Evolutionary conservation across 2,888 invertebrate species (phyloP).

Genomic region (Gari tellinella): DNA sequence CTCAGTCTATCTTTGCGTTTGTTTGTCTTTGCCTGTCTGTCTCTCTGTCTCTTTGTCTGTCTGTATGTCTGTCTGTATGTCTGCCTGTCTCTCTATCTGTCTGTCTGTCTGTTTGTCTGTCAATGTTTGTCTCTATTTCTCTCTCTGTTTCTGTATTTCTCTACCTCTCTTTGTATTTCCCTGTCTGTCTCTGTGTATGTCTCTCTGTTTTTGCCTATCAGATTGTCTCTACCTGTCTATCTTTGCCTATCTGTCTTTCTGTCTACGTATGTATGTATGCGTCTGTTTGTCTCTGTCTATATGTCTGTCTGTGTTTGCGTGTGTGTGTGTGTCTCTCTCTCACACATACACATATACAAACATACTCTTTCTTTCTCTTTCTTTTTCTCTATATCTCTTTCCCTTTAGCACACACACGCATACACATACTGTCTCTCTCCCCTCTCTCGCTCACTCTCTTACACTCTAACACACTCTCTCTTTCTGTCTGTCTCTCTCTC

Average conservation of each 20-base stretch:
- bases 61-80: background rate
- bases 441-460: background rate
- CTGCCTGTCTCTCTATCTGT: background rate
- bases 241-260: background rate
- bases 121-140: background rate
- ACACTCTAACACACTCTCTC: background rate
- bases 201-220: background rate
- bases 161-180: background rate
- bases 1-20: too few relatives aligned
- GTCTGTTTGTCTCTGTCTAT: background rate
- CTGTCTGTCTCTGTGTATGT: background rate
- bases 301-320: background rate
- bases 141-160: background rate
- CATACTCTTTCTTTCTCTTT: background rate
- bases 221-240: background rate
- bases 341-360: background rate
- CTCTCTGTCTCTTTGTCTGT: background rate
- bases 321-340: background rate
- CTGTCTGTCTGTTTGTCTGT: background rate
- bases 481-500: background rate
- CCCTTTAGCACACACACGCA: background rate
- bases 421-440: background rate
- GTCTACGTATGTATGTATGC: background rate
- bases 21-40: background rate
- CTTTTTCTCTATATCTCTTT: background rate